Evolutionary conservation across 2,888 invertebrate species (phyloP).

Genomic region (Mayetiola destructor): DNA sequence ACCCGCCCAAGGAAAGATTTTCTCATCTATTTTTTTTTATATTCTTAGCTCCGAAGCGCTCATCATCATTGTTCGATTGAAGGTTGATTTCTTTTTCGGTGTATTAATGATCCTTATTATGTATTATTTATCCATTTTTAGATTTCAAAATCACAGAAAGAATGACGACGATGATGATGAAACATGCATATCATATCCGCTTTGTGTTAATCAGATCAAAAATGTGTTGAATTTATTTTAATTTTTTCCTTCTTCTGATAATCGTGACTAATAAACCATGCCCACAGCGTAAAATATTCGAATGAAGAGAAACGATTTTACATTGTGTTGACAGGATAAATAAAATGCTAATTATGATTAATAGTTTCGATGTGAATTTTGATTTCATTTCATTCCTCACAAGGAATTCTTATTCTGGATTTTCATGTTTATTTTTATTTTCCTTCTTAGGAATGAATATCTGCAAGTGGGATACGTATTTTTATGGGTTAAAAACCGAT

Average conservation of each 20-base stretch:
- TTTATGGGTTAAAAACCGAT: too few relatives aligned
- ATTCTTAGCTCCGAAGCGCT: background rate
- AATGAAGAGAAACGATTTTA: too few relatives aligned
- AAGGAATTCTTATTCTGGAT: too few relatives aligned
- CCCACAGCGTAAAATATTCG: too few relatives aligned
- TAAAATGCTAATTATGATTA: slow-evolving; percentile 13
- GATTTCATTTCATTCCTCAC: too few relatives aligned
- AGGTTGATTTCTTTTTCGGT: background rate
- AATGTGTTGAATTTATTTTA: background rate
- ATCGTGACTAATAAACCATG: slow-evolving; percentile 1
- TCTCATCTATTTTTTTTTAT: too few relatives aligned
- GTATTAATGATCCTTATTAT: slow-evolving; percentile 9
- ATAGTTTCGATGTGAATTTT: background rate
- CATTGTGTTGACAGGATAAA: slow-evolving; percentile 7
- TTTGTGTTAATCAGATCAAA: background rate
- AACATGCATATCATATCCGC: slow-evolving; percentile 13
- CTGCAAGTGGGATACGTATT: too few relatives aligned
- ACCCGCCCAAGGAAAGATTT: too few relatives aligned
- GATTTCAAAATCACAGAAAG: background rate
- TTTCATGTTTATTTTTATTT: too few relatives aligned
- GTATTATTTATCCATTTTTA: background rate
- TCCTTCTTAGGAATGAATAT: too few relatives aligned
- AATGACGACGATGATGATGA: too few relatives aligned
- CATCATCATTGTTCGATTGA: background rate
- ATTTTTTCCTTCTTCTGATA: background rate